phyloP scores from a whole-genome alignment of 2,888 invertebrate genomes.

The Ceriagrion tenellum region DNA sequence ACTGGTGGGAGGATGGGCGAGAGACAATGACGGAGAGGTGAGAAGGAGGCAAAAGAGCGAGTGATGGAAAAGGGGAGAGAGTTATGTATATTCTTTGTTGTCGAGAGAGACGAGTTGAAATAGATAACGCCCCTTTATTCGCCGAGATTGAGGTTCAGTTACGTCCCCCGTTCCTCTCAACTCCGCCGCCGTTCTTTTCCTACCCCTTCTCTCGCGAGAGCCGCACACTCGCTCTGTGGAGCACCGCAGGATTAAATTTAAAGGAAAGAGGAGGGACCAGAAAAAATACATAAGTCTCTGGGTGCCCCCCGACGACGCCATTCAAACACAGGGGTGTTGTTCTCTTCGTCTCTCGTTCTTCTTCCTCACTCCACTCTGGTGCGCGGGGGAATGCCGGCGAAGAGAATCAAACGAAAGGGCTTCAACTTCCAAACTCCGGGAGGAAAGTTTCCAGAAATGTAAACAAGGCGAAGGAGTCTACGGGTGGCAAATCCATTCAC shows the following conservation, averaged over 20 bases:
- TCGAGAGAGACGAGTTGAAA: conserved; percentile 10
- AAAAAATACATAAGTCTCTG: neutral
- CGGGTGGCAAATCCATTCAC: conserved; percentile 23
- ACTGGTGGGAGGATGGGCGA: neutral
- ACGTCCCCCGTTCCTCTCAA: neutral
- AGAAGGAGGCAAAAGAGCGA: neutral
- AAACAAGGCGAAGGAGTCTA: conserved; percentile 25
- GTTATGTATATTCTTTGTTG: conserved; percentile 25
- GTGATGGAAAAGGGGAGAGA: neutral
- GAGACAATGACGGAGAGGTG: neutral
- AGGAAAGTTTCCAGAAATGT: conserved; percentile 27
- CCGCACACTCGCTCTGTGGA: neutral
- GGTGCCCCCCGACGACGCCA: neutral
- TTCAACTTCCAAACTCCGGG: conserved; percentile 17
- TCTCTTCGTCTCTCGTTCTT: neutral
- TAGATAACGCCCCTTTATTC: conserved; percentile 32
- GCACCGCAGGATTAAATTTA: conserved; percentile 33
- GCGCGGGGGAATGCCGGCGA: neutral
- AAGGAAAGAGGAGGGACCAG: neutral
- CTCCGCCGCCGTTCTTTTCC: neutral
- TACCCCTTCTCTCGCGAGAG: neutral
- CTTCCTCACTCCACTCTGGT: neutral
- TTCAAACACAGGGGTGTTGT: neutral
- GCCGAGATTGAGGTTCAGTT: conserved; percentile 21
- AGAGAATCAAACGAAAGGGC: conserved; percentile 32